Conservation (phyloP, 2,888 invertebrate genomes). For the Ectemnius lituratus region DNA sequence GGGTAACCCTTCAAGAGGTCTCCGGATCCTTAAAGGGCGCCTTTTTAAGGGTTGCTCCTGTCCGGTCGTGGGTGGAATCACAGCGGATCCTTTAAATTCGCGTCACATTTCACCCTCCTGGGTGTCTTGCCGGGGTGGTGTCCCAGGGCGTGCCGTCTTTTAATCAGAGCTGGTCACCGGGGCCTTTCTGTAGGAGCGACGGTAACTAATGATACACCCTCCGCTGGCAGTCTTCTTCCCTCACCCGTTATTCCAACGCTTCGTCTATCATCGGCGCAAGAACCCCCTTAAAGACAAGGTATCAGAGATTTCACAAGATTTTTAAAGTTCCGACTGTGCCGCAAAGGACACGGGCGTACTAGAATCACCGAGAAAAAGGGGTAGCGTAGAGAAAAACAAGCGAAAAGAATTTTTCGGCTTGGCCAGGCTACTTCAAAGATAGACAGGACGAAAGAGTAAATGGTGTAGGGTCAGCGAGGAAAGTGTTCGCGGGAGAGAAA, state of each 20-base stretch:
- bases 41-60: constrained; percentile 71
- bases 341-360: neutral
- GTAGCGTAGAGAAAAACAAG: no score
- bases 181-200: constrained; percentile 67
- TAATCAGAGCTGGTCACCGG: constrained; percentile 74
- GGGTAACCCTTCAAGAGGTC: constrained; percentile 66
- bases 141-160: constrained; percentile 69
- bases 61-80: constrained; percentile 70
- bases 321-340: neutral
- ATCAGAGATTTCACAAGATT: constrained; percentile 3
- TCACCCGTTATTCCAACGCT: constrained; percentile 21
- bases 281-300: constrained; percentile 19
- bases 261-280: constrained; percentile 37
- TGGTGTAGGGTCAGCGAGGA: constrained; percentile 11
- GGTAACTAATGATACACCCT: constrained; percentile 72
- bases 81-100: constrained; percentile 75
- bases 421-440: constrained; percentile 48
- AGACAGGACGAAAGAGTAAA: constrained; percentile 26
- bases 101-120: constrained; percentile 74
- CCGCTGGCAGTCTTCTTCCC: constrained; percentile 45
- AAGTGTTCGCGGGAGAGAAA: constrained; percentile 8
- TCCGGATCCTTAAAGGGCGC: constrained; percentile 66
- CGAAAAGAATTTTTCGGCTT: neutral
- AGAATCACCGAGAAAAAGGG: no score
- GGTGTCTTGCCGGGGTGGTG: constrained; percentile 62